phyloP scores from a whole-genome alignment of 2,797 vertebrate genomes.

The Rhincodon typus region DNA sequence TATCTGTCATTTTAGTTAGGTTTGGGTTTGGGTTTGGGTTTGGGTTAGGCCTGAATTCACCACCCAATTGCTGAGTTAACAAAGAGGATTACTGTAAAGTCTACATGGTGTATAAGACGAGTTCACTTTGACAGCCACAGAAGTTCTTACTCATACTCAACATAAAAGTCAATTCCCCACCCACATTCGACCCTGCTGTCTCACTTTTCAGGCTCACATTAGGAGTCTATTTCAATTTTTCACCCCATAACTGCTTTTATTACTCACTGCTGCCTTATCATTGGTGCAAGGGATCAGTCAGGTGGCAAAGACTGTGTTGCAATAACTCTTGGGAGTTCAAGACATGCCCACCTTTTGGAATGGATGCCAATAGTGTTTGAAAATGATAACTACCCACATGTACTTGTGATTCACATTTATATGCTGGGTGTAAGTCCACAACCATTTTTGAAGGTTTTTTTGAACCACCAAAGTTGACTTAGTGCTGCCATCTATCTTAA shows the following conservation, averaged over 20 bases:
- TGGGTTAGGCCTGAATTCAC: background rate
- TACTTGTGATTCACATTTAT: background rate
- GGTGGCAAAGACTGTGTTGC: background rate
- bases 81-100: too few species aligned
- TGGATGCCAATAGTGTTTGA: background rate
- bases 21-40: background rate
- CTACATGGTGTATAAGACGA: background rate
- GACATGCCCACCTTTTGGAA: background rate
- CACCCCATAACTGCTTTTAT: background rate
- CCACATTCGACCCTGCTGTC: background rate
- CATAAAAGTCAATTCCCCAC: background rate
- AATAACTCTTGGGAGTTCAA: background rate
- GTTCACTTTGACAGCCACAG: background rate
- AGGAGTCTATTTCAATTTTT: background rate
- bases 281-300: background rate
- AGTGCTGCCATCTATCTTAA: background rate
- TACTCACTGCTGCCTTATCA: background rate
- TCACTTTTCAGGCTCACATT: background rate
- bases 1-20: background rate
- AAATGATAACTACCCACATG: background rate
- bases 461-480: background rate
- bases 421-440: too few species aligned
- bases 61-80: too few species aligned
- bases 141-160: background rate
- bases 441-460: background rate